A percentile compares a stretch with the other conserved stretches of the same genome.
These are phyloP conservation scores for Deilephila porcellus DNA, from an alignment of 2,888 invertebrate genomes.

Conservation along the genomic window DNA sequence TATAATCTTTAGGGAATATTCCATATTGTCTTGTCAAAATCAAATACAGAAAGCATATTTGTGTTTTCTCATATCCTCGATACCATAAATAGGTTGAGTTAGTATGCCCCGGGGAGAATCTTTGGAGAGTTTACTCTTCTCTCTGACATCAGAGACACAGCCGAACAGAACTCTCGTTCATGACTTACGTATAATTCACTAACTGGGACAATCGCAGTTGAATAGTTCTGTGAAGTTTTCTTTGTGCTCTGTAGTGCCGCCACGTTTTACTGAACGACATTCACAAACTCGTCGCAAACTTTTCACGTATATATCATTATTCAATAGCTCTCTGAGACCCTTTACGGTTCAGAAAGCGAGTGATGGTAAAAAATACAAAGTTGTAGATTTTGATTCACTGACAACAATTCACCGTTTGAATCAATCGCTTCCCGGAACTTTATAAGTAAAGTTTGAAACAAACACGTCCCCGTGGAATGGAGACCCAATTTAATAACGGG, in stretches of 20 bases:
- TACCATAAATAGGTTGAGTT: not conserved
- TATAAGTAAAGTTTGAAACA: no score
- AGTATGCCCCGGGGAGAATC: not conserved
- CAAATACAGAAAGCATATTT: slow-evolving; percentile 6
- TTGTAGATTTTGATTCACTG: no score
- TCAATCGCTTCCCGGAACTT: no score
- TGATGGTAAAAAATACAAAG: not conserved
- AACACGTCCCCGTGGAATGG: no score
- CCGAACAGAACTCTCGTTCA: not conserved
- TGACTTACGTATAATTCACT: not conserved
- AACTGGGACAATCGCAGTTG: not conserved
- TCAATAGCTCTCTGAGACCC: not conserved
- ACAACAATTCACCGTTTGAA: no score
- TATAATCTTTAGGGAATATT: not conserved
- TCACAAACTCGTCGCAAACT: not conserved
- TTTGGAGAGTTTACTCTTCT: not conserved
- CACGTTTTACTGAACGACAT: not conserved
- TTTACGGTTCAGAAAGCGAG: not conserved
- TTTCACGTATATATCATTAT: not conserved
- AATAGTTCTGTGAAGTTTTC: not conserved
- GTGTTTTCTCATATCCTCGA: not conserved
- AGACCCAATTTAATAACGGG: no score
- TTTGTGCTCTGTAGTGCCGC: not conserved
- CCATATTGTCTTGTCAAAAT: not conserved
- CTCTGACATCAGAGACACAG: not conserved